These are phyloP conservation scores for Tethya wilhelma DNA, from an alignment of 37 sponge, comb jelly and placozoan genomes.

Conservation along the genomic window DNA sequence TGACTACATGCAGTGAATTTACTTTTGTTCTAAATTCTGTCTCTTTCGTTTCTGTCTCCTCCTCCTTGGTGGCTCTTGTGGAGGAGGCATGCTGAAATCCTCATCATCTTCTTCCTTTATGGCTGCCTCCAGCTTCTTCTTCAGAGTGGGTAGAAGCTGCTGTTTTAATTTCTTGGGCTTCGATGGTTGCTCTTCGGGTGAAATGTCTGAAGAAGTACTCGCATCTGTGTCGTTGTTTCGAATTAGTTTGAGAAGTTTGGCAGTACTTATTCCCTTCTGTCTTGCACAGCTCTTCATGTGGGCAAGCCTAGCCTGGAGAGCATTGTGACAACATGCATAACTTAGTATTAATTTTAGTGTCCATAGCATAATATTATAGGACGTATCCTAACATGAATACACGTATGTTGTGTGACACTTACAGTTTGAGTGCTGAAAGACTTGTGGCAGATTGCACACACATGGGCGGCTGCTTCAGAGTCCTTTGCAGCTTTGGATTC, in stretches of 20 bases:
- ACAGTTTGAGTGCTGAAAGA: constrained; percentile 18
- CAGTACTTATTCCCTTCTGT: constrained; percentile 6
- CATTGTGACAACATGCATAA: not conserved
- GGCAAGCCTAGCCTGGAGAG: not conserved
- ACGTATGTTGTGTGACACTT: too few species aligned
- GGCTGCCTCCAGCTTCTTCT: not conserved
- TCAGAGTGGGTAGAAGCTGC: too few species aligned
- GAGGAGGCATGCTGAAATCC: constrained; percentile 19
- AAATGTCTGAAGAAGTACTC: not conserved
- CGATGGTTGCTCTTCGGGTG: not conserved
- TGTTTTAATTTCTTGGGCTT: not conserved
- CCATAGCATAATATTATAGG: too few species aligned
- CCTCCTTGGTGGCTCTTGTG: not conserved
- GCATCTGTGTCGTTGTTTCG: not conserved
- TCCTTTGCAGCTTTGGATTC: not conserved
- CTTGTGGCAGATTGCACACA: constrained; percentile 26
- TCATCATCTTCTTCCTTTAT: not conserved
- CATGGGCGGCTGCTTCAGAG: not conserved
- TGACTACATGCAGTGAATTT: not conserved
- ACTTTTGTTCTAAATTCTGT: not conserved
- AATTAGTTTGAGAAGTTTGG: constrained; percentile 7
- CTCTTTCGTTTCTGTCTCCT: constrained; percentile 22
- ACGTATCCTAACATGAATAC: too few species aligned
- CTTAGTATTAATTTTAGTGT: not conserved
- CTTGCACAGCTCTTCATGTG: constrained; percentile 45